These are phyloP conservation scores for Nesidiocoris tenuis DNA, from an alignment of 2,888 invertebrate species.

Conservation along the genomic window DNA sequence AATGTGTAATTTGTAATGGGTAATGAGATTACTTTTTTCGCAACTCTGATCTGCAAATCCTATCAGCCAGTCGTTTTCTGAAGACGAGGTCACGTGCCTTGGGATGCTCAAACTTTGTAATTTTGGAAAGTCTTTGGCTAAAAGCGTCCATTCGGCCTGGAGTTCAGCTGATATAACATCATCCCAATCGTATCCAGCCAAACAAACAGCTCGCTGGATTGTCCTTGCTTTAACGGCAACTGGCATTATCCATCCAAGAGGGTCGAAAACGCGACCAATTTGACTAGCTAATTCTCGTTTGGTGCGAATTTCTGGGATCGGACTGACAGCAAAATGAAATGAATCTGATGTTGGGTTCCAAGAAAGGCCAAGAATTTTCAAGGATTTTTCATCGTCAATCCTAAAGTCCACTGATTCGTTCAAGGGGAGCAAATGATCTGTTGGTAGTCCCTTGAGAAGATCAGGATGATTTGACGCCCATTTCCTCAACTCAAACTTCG, in stretches of 20 bases:
- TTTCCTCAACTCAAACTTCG: background rate
- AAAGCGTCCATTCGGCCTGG: background rate
- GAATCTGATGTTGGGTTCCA: background rate
- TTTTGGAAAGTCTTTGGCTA: background rate
- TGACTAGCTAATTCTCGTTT: constrained; percentile 3
- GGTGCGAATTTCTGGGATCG: background rate
- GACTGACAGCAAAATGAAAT: background rate
- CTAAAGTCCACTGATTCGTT: background rate
- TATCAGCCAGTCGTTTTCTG: too few relatives aligned
- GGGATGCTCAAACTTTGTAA: background rate
- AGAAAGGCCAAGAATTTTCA: background rate
- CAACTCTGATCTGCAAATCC: too few relatives aligned
- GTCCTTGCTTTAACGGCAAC: background rate
- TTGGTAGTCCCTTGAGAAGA: background rate
- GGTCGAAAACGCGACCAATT: background rate
- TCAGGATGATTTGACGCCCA: background rate
- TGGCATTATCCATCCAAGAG: constrained; percentile 5
- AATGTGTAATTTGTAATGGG: too few relatives aligned
- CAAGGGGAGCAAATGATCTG: background rate
- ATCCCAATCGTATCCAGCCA: background rate
- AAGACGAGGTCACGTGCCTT: too few relatives aligned
- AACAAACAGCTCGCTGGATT: background rate
- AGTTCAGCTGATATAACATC: background rate
- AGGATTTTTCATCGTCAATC: background rate
- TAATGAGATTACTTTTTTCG: too few relatives aligned